Base-by-base conservation (phyloP, 2,113 vertebrate genomes). In the Malurus elegans region DNA sequence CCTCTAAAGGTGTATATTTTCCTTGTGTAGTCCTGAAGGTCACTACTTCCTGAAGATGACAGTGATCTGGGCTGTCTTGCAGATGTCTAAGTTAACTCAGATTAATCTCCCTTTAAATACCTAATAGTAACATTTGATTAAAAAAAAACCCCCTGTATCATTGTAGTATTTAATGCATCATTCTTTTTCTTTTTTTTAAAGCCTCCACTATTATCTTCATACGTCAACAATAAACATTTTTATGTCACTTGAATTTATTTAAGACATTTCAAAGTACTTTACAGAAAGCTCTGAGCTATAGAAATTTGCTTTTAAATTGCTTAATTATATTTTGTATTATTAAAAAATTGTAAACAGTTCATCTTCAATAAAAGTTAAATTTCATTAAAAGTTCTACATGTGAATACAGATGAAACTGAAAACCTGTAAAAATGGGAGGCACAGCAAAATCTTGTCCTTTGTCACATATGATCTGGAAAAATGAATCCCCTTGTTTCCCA, bases 141-240 rank as follows among this genome's bases (percentile, higher is more conserved):
- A 34, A 67, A 32, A 29, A 51, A 29, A 47, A 20, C 0, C 2
- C 0, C 2, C 6, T 40, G 3, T 60, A 34, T 31, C 4, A 4
- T 44, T 86, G 42, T 32, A 18, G 23, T 26, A 64, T 51, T 75
- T 60, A 47, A 18, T 75, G 8, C 4, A 26, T 58, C 20, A 12
- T 47, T 47, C 13, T 18, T 48, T 28, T 47, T 26, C 6, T 9
- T 32, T 51, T 62, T 54, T 34, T 47, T 2, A 56, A 21, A 9
- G 3, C 5, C 16, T 75, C 44, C 79, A 20, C 76, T 83, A 94
- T 82, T 72, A 48, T 56, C 9, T 45, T 53, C 13, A 32, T 1
- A 4, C 78, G 83, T 89, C 29, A 80, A n/a, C 9, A 54, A 7
- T 34, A 29, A 58, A 6, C 19, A 60, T 79, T 75, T 88, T 10